Conservation (phyloP, 2,888 invertebrate species). For the Cephus pulcher region DNA sequence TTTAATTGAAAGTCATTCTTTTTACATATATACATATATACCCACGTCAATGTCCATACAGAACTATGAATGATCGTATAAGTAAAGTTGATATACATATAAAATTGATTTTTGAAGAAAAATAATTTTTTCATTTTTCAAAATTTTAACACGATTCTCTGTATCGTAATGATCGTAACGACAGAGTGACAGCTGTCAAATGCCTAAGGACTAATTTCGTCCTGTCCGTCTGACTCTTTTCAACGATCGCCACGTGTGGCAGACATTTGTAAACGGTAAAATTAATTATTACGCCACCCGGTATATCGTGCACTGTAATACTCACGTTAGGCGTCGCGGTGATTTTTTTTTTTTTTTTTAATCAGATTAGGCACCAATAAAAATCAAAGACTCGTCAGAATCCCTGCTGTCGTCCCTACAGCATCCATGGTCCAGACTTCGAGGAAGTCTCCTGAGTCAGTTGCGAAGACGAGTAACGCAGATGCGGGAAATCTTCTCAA, state of each 20-base stretch:
- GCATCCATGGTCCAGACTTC: background rate
- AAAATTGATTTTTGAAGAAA: background rate
- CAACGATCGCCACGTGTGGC: background rate
- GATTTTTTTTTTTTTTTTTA: too few species aligned
- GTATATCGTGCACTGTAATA: background rate
- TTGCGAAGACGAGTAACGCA: background rate
- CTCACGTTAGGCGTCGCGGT: background rate
- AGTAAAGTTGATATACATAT: background rate
- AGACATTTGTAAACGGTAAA: too few species aligned
- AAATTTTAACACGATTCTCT: background rate
- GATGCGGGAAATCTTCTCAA: background rate
- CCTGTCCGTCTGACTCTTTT: background rate
- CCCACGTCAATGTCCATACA: background rate
- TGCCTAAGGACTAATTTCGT: background rate
- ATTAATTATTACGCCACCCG: background rate
- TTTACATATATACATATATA: background rate
- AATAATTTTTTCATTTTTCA: background rate
- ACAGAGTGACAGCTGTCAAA: background rate
- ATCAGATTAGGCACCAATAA: background rate
- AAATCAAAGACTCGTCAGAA: background rate
- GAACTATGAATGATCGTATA: background rate
- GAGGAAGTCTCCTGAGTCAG: background rate
- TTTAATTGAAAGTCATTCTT: background rate
- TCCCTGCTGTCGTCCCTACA: background rate
- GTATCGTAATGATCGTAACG: background rate